phyloP scores from a whole-genome alignment of 2,888 invertebrate species.

The Escarpia spicata region DNA sequence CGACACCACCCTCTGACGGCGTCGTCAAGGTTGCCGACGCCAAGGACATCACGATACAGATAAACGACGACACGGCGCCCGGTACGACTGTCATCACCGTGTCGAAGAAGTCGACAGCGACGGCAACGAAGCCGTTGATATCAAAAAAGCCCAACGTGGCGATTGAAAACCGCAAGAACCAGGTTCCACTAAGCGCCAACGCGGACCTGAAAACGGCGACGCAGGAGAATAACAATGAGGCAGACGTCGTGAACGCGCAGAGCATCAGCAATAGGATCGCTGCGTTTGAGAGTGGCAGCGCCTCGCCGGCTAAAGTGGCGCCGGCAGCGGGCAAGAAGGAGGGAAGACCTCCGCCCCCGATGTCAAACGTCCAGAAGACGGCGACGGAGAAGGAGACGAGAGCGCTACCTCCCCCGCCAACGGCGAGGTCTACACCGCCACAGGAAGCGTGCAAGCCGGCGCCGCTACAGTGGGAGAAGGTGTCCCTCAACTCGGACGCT shows the following conservation, averaged over 20 bases:
- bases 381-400: conserved; percentile 24
- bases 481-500: background rate
- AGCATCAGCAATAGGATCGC: background rate
- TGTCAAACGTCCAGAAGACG: background rate
- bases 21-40: background rate
- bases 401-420: background rate
- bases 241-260: background rate
- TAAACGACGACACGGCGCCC: background rate
- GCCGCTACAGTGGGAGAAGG: conserved; percentile 30
- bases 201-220: background rate
- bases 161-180: conserved; percentile 7
- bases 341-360: background rate
- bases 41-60: background rate
- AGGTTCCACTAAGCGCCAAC: background rate
- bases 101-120: background rate
- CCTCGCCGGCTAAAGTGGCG: background rate
- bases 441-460: background rate
- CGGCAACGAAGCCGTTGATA: conserved; percentile 7
- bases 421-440: background rate
- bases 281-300: background rate
- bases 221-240: background rate
- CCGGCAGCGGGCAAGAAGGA: background rate
- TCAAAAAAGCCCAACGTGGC: conserved; percentile 13
- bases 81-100: background rate
- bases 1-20: background rate